Evolutionary conservation across 2,113 vertebrate genomes (phyloP).

Genomic region (Sinocyclocheilus anophthalmus): DNA sequence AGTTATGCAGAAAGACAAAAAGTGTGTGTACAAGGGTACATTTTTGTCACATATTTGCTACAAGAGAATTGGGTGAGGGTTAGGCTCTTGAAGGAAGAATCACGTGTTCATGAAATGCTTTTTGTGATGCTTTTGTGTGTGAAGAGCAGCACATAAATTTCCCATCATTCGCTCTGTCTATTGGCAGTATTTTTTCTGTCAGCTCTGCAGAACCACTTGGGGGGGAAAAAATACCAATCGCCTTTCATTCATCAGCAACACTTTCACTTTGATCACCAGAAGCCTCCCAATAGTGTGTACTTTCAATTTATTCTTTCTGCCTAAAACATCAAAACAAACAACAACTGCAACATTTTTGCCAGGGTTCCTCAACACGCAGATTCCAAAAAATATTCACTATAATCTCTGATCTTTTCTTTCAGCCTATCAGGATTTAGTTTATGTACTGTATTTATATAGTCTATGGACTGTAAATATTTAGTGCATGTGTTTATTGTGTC

Average conservation of each 20-base stretch:
- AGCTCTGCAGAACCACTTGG: neutral
- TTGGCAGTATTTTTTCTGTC: neutral
- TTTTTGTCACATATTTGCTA: slow-evolving; percentile 14
- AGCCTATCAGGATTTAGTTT: neutral
- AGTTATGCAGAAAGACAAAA: slow-evolving; percentile 45
- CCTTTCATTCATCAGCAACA: slow-evolving; percentile 17
- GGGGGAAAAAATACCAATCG: slow-evolving; percentile 3
- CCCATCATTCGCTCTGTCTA: neutral
- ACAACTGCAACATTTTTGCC: neutral
- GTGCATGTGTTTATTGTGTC: too few species aligned
- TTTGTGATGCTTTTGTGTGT: neutral
- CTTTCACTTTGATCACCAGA: neutral
- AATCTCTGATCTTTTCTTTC: neutral
- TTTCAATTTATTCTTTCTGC: neutral
- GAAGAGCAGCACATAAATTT: slow-evolving; percentile 9
- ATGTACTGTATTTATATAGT: neutral
- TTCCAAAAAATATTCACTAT: neutral
- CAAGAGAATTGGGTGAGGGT: neutral
- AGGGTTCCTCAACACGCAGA: neutral
- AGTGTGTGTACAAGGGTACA: neutral
- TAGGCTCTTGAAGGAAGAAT: neutral
- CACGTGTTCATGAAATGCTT: slow-evolving; percentile 16
- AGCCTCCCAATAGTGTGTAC: slow-evolving; percentile 18
- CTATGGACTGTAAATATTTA: neutral
- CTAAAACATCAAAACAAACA: slow-evolving; percentile 13